A percentile compares a stretch with the other conserved stretches of the same genome.
phyloP scores from a whole-genome alignment of 2,888 invertebrate species.

The Melanostoma mellinum region DNA sequence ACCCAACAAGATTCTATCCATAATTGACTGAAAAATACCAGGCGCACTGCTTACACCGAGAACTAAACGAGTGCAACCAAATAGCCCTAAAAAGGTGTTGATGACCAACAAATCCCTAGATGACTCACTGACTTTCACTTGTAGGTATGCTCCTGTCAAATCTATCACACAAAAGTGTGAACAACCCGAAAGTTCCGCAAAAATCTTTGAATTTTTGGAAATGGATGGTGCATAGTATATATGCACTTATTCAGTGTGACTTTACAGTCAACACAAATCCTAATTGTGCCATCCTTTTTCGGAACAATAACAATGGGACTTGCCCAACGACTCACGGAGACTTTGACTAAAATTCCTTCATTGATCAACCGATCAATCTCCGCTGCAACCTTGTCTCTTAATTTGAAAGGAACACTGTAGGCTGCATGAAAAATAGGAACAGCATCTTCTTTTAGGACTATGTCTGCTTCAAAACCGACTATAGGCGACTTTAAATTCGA shows the following conservation, averaged over 20 bases:
- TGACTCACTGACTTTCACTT: no score
- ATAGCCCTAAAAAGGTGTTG: no score
- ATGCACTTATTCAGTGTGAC: constrained; percentile 50
- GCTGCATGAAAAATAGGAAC: constrained; percentile 46
- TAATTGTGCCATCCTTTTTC: constrained; percentile 49
- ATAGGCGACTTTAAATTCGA: constrained; percentile 38
- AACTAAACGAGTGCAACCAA: no score
- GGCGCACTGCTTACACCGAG: no score
- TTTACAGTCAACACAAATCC: constrained; percentile 49
- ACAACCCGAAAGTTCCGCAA: no score
- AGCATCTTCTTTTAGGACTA: constrained; percentile 27
- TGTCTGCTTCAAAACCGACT: constrained; percentile 37
- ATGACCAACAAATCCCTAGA: no score
- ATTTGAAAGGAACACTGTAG: constrained; percentile 58
- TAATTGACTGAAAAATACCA: no score
- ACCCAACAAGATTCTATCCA: not conserved
- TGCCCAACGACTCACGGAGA: constrained; percentile 56
- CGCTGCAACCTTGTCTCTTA: constrained; percentile 34
- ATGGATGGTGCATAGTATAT: constrained; percentile 1
- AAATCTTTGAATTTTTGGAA: not conserved
- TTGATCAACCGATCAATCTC: constrained; percentile 49
- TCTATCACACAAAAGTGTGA: no score
- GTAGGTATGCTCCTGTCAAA: no score
- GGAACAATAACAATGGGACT: constrained; percentile 62
- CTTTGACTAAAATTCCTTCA: constrained; percentile 48